Base-by-base conservation (phyloP, 2,797 vertebrate genomes). In the Echeneis naucrates region DNA sequence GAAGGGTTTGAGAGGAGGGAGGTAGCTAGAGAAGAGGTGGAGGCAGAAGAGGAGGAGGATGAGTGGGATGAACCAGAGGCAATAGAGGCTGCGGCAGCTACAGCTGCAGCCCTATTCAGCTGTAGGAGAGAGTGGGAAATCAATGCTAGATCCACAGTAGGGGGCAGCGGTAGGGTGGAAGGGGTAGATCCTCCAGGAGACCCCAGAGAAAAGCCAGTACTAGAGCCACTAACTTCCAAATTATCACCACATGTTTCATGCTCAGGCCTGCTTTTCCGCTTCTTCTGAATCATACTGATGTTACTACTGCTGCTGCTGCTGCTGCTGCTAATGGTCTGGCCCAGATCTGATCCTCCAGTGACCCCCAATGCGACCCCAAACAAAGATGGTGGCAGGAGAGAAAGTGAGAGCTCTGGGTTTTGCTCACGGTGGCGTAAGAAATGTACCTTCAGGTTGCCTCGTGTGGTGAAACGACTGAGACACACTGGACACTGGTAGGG, bases 401-500 rank as follows among this genome's bases (percentile, higher is more conserved):
- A 96, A 87, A 98, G 95, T 17, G 96, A 96, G 56, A 97, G 95
- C 24, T 97, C 96, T 0, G 96, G 96, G 75, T 96, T 96, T 83
- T 96, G 97, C 80, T 97, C 96, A 17, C 96, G 94, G 74, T 98
- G 97, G 4, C 96, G 94, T 55, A 98, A 93, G 74, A 97, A 97
- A 82, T 98, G 96, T 23, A 98, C 96, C 84, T 98, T 98, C 21
- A 98, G 94, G 89, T 98, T 98, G 37, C 97, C 97, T 0, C 96
- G 87, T 7, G 97, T 98, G 72, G 97, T 97, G 83, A 98, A 98
- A 30, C 96, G 96, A 80, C 96, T 97, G 57, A 97, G 95, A 56
- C 97, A 98, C 37, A 97, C 95, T 4, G 96, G 96, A 81, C 97
- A 98, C 82, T 97, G 96, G 81, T 97, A 98, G 27, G 97, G 97